Percentiles rank a stretch among this genome's conserved stretches.
These are phyloP conservation scores for Megastigmus dorsalis DNA, from an alignment of 2,888 invertebrate species.

Conservation along the genomic window DNA sequence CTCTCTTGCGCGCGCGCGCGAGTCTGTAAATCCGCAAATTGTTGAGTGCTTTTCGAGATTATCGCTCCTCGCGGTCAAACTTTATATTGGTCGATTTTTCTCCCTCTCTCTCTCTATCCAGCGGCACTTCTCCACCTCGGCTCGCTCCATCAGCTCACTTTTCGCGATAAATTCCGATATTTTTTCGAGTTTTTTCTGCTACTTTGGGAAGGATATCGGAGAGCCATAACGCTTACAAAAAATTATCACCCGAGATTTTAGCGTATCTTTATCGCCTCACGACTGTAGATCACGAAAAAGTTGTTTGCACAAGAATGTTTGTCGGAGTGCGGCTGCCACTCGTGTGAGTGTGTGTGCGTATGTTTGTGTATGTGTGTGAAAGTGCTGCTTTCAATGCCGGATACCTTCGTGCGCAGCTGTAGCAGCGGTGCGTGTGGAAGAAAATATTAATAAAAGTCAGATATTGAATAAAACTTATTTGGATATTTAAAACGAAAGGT, in stretches of 20 bases:
- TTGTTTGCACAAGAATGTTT: conserved; percentile 40
- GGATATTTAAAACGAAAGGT: conserved; percentile 1
- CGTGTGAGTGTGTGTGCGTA: neutral
- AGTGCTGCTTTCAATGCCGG: neutral
- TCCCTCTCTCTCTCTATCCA: neutral
- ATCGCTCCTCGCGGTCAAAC: conserved; percentile 49
- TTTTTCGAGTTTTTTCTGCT: conserved; percentile 26
- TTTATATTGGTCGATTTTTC: conserved; percentile 39
- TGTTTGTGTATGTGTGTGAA: neutral
- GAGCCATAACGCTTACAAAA: conserved; percentile 28
- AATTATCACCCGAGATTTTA: conserved; percentile 43
- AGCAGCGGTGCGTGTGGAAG: neutral
- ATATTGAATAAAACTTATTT: conserved; percentile 14
- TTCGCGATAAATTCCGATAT: conserved; percentile 42
- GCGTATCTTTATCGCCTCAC: conserved; percentile 39
- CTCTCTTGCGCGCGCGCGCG: conserved; percentile 44
- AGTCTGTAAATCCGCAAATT: conserved; percentile 55
- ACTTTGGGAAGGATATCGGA: conserved; percentile 25
- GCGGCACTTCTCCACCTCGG: neutral
- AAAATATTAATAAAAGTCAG: conserved; percentile 24
- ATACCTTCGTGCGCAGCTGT: neutral
- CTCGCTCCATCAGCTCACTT: conserved; percentile 3
- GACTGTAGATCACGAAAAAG: conserved; percentile 45
- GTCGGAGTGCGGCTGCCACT: neutral
- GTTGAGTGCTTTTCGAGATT: conserved; percentile 53